Conservation (phyloP, 2,797 vertebrate genomes). For the Emys orbicularis region DNA sequence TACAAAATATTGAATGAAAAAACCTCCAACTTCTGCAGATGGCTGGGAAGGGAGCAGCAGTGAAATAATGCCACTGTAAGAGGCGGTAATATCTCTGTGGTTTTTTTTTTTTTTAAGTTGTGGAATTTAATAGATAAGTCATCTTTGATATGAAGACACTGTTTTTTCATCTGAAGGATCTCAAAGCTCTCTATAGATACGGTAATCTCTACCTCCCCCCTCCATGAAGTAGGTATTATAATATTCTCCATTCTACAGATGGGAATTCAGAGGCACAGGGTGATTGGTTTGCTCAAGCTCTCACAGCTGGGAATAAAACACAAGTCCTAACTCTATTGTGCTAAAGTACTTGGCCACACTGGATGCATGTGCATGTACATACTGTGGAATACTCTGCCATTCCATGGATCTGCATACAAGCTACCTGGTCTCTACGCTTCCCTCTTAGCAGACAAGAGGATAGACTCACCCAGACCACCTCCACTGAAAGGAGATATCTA, state of each 20-base stretch:
- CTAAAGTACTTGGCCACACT: not conserved
- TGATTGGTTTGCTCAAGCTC: not conserved
- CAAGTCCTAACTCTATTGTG: not conserved
- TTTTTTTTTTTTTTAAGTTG: not conserved
- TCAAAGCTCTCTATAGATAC: not conserved
- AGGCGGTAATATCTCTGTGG: not conserved
- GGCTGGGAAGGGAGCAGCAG: not conserved
- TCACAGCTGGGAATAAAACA: not conserved
- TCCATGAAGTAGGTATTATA: not conserved
- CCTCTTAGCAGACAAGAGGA: not conserved
- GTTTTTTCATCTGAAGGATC: not conserved
- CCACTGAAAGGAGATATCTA: not conserved
- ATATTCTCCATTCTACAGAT: not conserved
- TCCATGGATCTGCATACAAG: not conserved
- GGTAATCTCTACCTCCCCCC: too few species aligned
- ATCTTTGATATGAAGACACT: not conserved
- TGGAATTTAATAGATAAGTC: not conserved
- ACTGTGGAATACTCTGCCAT: not conserved
- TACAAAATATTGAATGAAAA: not conserved
- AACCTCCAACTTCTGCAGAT: not conserved
- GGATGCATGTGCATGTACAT: not conserved
- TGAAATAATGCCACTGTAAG: not conserved
- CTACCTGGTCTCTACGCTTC: not conserved
- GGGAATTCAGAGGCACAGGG: not conserved
- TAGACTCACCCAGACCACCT: not conserved